Base-by-base conservation (phyloP, 2,888 invertebrate genomes). In the Boloria euphrosyne region DNA sequence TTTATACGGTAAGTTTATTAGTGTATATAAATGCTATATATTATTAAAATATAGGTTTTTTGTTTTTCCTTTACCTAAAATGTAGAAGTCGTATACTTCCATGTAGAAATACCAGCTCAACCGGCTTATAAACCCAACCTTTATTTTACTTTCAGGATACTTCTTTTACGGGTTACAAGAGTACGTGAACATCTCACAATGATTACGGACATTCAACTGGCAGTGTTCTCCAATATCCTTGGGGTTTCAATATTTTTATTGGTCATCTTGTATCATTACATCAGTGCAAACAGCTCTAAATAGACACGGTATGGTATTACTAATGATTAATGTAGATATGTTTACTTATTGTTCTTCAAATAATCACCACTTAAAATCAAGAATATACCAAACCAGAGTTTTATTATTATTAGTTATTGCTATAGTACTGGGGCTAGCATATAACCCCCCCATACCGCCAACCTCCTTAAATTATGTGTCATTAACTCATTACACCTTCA, bases 151-250 rank as follows among this genome's bases (percentile, higher is more conserved):
- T 65, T 53, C 65, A 65, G 65, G 52, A 47, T 65, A 47, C 46
- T 47, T 27, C 27, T 46, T 4, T 17, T 14, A 38, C 49, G 17
- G 14, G 18, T 13, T 22, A 6, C 13, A 51, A 38, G 13, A n/a
- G 18, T 43, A n/a, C 27, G 31, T 18, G 5, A 54, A 54, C 16
- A 50, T 13, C 44, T 17, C 52, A 59, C 31, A 78, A 99, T 99
- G 99, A 98, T 99, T 75, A 98, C 98, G 1, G 99, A 99, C 84
- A 96, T 99, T 51, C 99, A 99, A 89, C 90, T 99, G 75, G 98
- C 98, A 0, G 95, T 99, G 66, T 98, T 99, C 91, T 97, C 98
- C 74, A 99, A 99, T 88, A 96, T 98, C 72, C 90, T 99, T 73
- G 99, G 99, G 73, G 98, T 99, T 3, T 96, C 97, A 0, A 93